Evolutionary conservation across 2,888 invertebrate genomes (phyloP).

Genomic region (Cryptophagus acutangulus): DNA sequence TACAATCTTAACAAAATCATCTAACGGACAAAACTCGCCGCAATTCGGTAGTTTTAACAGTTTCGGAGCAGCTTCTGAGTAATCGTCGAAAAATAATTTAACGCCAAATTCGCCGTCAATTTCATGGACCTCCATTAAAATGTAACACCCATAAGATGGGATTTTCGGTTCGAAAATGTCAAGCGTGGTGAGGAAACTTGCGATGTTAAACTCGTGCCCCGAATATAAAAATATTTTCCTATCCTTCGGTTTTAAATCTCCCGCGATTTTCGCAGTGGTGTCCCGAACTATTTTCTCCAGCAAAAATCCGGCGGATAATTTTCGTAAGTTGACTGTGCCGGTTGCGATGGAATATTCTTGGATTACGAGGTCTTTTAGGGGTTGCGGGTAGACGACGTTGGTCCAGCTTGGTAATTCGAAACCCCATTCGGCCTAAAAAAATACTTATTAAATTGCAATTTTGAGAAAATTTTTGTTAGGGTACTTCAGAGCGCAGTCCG

Average conservation of each 20-base stretch:
- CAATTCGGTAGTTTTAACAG: background rate
- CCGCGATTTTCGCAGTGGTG: conserved; percentile 38
- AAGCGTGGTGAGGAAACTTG: background rate
- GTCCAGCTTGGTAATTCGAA: background rate
- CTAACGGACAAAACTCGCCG: background rate
- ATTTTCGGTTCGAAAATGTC: background rate
- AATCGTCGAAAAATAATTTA: too few relatives aligned
- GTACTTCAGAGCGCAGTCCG: conserved; percentile 8
- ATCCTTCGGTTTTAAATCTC: background rate
- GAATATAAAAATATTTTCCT: background rate
- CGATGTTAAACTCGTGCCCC: background rate
- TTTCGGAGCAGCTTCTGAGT: too few relatives aligned
- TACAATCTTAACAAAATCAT: background rate
- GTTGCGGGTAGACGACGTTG: background rate
- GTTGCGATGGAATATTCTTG: background rate
- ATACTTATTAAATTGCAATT: background rate
- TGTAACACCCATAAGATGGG: background rate
- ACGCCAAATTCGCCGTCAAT: background rate
- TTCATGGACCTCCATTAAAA: background rate
- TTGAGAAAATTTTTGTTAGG: background rate
- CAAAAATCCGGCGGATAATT: conserved; percentile 32
- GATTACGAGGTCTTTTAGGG: background rate
- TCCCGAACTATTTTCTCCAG: conserved; percentile 24
- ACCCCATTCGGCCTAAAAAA: conserved; percentile 18
- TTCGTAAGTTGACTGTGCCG: conserved; percentile 17